Evolutionary conservation across 2,797 vertebrate species (phyloP).

Genomic region (Artibeus jamaicensis): DNA sequence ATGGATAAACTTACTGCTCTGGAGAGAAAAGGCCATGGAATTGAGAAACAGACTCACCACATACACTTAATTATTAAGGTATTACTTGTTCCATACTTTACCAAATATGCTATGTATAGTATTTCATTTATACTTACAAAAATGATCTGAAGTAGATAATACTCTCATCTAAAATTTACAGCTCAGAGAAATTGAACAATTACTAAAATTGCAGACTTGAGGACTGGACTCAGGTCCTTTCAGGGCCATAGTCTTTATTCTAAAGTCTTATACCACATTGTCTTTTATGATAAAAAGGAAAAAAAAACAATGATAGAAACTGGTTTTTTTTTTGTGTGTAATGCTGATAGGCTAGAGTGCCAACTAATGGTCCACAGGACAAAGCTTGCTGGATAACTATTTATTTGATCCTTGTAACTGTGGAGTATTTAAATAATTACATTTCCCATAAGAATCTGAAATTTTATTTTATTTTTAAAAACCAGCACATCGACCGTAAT

Average conservation of each 20-base stretch:
- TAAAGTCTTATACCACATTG: background rate
- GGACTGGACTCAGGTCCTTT: background rate
- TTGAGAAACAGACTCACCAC: background rate
- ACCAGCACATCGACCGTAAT: background rate
- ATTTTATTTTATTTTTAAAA: background rate
- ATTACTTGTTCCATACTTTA: background rate
- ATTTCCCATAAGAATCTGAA: background rate
- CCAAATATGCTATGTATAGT: background rate
- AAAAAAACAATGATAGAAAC: background rate
- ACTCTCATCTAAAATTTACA: background rate
- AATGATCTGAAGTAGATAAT: background rate
- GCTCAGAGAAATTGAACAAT: background rate
- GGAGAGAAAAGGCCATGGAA: background rate
- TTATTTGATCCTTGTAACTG: background rate
- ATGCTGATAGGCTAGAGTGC: background rate
- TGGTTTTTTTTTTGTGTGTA: background rate
- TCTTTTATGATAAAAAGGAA: background rate
- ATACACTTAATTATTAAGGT: background rate
- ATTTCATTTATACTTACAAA: background rate
- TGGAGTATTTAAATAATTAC: background rate
- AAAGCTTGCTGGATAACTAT: background rate
- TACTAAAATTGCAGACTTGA: background rate
- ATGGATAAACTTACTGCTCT: background rate
- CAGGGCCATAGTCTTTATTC: background rate
- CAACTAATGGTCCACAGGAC: background rate